A percentile compares a stretch with the other conserved stretches of the same genome.
Evolutionary conservation across 2,797 vertebrate species (phyloP).

Genomic region (Ctenopoma kingsleyae): DNA sequence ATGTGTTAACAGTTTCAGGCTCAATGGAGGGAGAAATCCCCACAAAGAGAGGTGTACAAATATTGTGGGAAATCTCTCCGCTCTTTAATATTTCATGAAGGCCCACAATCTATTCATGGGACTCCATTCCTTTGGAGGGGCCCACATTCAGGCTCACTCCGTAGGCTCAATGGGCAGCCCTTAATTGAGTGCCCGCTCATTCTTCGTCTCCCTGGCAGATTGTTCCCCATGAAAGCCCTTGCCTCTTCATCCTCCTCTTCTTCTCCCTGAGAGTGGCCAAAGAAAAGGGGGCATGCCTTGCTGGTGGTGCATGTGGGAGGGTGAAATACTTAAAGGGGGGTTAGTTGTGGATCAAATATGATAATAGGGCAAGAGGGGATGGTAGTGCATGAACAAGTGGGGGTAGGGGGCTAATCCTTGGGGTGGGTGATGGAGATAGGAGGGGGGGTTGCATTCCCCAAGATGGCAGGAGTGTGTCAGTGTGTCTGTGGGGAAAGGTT

Average conservation of each 20-base stretch:
- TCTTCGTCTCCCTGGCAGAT: conserved; percentile 88
- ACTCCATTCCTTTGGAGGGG: conserved; percentile 91
- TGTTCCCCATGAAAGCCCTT: conserved; percentile 86
- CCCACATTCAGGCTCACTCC: conserved; percentile 88
- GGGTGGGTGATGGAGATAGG: conserved; percentile 55
- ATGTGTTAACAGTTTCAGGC: conserved; percentile 94
- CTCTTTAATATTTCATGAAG: conserved; percentile 92
- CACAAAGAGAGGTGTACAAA: conserved; percentile 95
- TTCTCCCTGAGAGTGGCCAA: conserved; percentile 84
- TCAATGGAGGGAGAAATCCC: conserved; percentile 95
- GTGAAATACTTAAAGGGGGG: conserved; percentile 68
- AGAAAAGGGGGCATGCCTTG: conserved; percentile 87
- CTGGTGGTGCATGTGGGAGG: conserved; percentile 87
- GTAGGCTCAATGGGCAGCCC: conserved; percentile 91
- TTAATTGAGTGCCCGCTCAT: conserved; percentile 96
- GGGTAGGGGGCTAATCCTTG: conserved; percentile 78
- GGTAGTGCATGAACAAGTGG: conserved; percentile 58
- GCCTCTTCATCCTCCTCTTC: conserved; percentile 88
- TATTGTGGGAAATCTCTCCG: conserved; percentile 95
- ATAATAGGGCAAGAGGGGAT: conserved; percentile 81
- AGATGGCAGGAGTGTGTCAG: conserved; percentile 53
- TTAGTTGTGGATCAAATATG: conserved; percentile 79
- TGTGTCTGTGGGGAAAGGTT: neutral
- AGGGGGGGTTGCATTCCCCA: conserved; percentile 55
- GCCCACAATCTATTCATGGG: conserved; percentile 89